phyloP scores from a whole-genome alignment of 2,797 vertebrate species.

The Chiropotes sagulatus region DNA sequence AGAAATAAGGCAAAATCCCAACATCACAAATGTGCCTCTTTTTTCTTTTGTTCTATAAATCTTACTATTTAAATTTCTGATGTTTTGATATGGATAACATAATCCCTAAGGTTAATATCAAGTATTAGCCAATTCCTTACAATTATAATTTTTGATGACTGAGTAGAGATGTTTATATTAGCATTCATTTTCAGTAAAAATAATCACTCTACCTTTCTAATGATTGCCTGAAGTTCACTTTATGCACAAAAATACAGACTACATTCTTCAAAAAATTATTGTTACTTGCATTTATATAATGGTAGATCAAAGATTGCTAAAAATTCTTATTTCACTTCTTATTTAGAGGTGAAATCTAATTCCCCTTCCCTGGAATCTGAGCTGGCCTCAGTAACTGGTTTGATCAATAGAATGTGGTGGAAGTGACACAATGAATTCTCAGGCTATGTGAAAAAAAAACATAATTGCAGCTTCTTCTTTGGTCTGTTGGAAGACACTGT shows the following conservation, averaged over 20 bases:
- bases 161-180: not conserved
- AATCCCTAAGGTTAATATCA: not conserved
- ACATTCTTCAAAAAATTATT: not conserved
- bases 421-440: not conserved
- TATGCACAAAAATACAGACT: not conserved
- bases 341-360: not conserved
- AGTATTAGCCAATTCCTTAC: conserved; percentile 17
- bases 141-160: not conserved
- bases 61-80: not conserved
- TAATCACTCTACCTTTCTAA: not conserved
- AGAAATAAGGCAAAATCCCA: not conserved
- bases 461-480: not conserved
- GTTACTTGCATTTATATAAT: not conserved
- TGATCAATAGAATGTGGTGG: not conserved
- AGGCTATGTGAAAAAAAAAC: not conserved
- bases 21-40: not conserved
- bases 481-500: not conserved
- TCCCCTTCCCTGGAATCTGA: not conserved
- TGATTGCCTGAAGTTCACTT: not conserved
- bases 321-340: not conserved
- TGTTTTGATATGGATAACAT: not conserved
- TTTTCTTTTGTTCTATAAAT: not conserved
- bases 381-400: not conserved
- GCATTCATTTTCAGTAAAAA: not conserved
- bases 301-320: not conserved